A percentile compares a stretch with the other conserved stretches of the same genome.
phyloP scores from a whole-genome alignment of 2,888 invertebrate genomes.

The Eudasyphora cyanicolor region DNA sequence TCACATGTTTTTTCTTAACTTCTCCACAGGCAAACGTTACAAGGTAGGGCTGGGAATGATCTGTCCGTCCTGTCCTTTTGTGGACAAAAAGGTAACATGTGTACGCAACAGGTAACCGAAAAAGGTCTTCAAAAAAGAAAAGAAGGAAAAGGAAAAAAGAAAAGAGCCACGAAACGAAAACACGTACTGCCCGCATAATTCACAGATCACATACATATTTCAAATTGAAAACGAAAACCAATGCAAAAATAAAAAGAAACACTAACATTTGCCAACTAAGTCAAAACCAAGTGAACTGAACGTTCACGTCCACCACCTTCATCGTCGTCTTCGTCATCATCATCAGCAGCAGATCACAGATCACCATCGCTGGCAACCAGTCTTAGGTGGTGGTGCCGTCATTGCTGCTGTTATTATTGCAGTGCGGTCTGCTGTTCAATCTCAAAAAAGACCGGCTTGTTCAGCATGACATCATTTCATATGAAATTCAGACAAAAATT shows the following conservation, averaged over 20 bases:
- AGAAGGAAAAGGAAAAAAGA: background rate
- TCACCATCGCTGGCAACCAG: conserved; percentile 44
- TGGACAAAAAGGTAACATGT: background rate
- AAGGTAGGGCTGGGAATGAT: no score
- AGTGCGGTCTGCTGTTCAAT: conserved; percentile 24
- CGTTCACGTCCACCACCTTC: background rate
- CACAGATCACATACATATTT: conserved; percentile 20
- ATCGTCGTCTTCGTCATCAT: no score
- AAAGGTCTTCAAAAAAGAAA: no score
- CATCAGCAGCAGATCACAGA: background rate
- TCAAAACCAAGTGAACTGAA: background rate
- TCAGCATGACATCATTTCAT: conserved; percentile 65
- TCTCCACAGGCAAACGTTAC: background rate
- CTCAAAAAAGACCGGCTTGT: conserved; percentile 54
- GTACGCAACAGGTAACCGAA: conserved; percentile 47
- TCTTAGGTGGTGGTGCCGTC: conserved; percentile 41
- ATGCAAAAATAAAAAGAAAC: conserved; percentile 16
- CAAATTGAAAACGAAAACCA: conserved; percentile 60
- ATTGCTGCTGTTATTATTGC: conserved; percentile 14
- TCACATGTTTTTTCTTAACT: background rate
- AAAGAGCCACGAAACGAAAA: conserved; percentile 5
- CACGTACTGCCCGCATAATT: conserved; percentile 46
- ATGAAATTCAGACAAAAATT: conserved; percentile 57
- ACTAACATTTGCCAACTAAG: background rate
- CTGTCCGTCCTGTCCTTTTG: no score